Conservation (phyloP, 2,888 invertebrate species). For the Atherix ibis region DNA sequence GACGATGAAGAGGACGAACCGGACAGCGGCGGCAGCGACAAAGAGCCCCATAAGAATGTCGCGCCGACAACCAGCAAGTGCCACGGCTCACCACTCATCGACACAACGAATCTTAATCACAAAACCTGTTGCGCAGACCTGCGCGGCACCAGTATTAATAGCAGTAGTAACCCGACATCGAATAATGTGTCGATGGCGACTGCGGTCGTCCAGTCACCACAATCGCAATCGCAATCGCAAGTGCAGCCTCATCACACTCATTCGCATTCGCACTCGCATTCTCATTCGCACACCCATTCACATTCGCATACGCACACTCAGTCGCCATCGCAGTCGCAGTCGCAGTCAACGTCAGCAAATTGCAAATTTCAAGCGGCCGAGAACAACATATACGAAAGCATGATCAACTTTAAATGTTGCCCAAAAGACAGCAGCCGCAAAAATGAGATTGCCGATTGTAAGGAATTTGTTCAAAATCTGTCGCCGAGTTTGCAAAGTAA, state of each 20-base stretch:
- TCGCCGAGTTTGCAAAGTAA: slow-evolving; percentile 5
- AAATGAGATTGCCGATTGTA: slow-evolving; percentile 9
- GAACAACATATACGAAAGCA: slow-evolving; percentile 30
- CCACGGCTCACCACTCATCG: slow-evolving; percentile 4
- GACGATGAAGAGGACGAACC: slow-evolving; percentile 33
- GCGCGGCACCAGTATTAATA: slow-evolving; percentile 9
- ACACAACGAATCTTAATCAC: slow-evolving; percentile 2
- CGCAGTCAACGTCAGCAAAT: background rate
- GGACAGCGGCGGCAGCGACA: slow-evolving; percentile 21
- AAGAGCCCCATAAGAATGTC: slow-evolving; percentile 18
- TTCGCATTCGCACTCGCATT: slow-evolving; percentile 10
- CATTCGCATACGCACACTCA: slow-evolving; percentile 5
- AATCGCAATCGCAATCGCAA: slow-evolving; percentile 4
- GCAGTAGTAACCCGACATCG: slow-evolving; percentile 13
- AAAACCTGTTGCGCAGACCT: slow-evolving; percentile 8
- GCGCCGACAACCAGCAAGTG: slow-evolving; percentile 1
- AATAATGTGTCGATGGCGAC: slow-evolving; percentile 10
- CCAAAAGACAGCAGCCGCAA: slow-evolving; percentile 9
- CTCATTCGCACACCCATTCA: slow-evolving; percentile 8
- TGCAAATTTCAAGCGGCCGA: slow-evolving; percentile 12
- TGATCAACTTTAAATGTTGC: slow-evolving; percentile 27
- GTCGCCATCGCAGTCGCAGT: slow-evolving; percentile 14
- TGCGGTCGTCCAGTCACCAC: background rate
- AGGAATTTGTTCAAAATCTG: slow-evolving; percentile 9
- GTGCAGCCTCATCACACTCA: no score